Conservation (phyloP, 2,797 vertebrate species). For the Anolis apletophallus region DNA sequence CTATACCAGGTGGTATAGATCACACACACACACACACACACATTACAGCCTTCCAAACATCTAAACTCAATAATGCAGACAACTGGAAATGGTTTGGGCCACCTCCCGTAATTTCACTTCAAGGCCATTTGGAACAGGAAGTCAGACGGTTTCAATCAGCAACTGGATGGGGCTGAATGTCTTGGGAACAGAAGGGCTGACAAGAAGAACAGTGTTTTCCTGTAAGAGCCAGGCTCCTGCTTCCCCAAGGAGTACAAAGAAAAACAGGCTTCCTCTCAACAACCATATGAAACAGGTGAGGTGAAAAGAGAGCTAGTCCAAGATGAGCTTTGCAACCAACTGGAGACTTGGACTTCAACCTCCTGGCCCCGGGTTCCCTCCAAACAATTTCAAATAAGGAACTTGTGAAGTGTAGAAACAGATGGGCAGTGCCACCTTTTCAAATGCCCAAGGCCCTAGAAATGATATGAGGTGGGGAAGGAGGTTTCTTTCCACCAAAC, state of each 20-base stretch:
- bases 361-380: not conserved
- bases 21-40: not conserved
- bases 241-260: not conserved
- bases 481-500: not conserved
- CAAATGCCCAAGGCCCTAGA: not conserved
- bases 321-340: no score
- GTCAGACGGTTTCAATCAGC: constrained; percentile 6
- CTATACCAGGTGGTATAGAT: no score
- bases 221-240: not conserved
- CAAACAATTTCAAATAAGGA: not conserved
- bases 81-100: constrained; percentile 2
- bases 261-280: not conserved
- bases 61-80: not conserved
- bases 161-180: not conserved
- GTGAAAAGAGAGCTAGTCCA: not conserved
- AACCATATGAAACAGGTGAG: not conserved
- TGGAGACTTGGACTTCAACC: not conserved
- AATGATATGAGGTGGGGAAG: not conserved
- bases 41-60: not conserved
- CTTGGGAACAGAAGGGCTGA: not conserved
- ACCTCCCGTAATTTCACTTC: not conserved
- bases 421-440: not conserved
- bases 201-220: rapidly evolving
- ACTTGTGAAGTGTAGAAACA: not conserved
- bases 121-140: constrained; percentile 27